Base-by-base conservation (phyloP, 1,140 invertebrate species). In the Lepidurus couesii region DNA sequence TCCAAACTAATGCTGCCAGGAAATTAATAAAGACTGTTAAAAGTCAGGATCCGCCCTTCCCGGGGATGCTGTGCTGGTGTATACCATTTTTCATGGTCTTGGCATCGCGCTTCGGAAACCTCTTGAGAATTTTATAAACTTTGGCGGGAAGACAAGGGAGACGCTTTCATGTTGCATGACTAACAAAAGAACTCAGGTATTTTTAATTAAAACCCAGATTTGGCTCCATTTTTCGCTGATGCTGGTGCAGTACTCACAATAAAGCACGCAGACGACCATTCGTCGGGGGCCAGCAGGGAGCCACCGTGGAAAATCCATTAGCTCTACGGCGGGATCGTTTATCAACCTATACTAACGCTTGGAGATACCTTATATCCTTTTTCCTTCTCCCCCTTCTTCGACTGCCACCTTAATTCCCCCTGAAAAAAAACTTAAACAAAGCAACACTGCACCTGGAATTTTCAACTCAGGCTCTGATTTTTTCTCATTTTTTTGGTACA, bases 1-100 rank as follows among this genome's bases (percentile, higher is more conserved):
- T 65, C 53, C 53, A 65, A 65, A 65, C 53, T 65, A 65, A 16
- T 16, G n/a, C 53, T 65, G n/a, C 53, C 53, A 65, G 53, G 16
- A 65, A 65, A 65, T 65, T 65, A 65, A 65, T 65, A 65, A 65
- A 65, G 53, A 65, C 53, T 65, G 47, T 65, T 65, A 65, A 65
- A 65, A 16, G 16, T 16, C 13, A 13, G 21, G 53, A 13, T 7
- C 8, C 53, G 53, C 53, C 53, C 53, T 65, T 65, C 53, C n/a
- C 21, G 53, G 53, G 16, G 45, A 65, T 65, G 53, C 53, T 65
- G 53, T 47, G 45, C 45, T 47, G 45, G 45, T 16, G 3, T 47
- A 21, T 65, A 9, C 53, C 53, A 65, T 65, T 65, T 65, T 65
- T 65, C 53, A 65, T 7, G 21, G 53, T 65, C 53, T 21, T 65